These are phyloP conservation scores for Ectemnius cavifrons DNA, from an alignment of 2,888 invertebrate species.

Conservation along the genomic window DNA sequence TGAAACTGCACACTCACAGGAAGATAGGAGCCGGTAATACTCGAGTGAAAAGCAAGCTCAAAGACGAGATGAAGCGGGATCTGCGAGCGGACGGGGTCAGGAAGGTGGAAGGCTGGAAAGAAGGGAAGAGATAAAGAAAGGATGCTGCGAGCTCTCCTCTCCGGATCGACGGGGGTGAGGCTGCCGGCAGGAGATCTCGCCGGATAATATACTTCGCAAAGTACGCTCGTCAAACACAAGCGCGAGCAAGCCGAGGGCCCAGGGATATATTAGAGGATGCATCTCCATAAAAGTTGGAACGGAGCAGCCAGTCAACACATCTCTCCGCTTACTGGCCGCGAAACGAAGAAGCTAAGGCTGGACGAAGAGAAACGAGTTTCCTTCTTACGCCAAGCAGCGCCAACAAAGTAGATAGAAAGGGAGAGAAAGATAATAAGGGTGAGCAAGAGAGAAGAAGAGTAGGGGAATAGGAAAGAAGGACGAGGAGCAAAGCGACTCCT, in stretches of 20 bases:
- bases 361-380: slow-evolving; percentile 28
- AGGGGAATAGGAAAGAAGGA: slow-evolving; percentile 15
- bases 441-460: slow-evolving; percentile 9
- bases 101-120: slow-evolving; percentile 11
- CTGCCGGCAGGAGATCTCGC: slow-evolving; percentile 59
- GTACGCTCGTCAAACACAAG: slow-evolving; percentile 78
- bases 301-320: slow-evolving; percentile 73
- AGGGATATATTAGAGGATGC: slow-evolving; percentile 77
- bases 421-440: neutral
- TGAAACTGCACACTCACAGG: too few relatives aligned
- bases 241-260: slow-evolving; percentile 73
- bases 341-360: slow-evolving; percentile 31
- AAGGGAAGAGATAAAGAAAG: slow-evolving; percentile 30
- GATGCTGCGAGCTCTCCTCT: slow-evolving; percentile 15
- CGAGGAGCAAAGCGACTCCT: slow-evolving; percentile 57
- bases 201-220: slow-evolving; percentile 75
- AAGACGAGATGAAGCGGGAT: slow-evolving; percentile 13
- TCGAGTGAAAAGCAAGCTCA: slow-evolving; percentile 54
- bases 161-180: slow-evolving; percentile 24
- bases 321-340: slow-evolving; percentile 51
- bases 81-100: slow-evolving; percentile 23
- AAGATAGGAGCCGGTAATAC: slow-evolving; percentile 63
- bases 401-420: slow-evolving; percentile 15
- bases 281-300: slow-evolving; percentile 78
- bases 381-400: too few relatives aligned